Base-by-base conservation (phyloP, 2,797 vertebrate species). In the Monodelphis domestica region DNA sequence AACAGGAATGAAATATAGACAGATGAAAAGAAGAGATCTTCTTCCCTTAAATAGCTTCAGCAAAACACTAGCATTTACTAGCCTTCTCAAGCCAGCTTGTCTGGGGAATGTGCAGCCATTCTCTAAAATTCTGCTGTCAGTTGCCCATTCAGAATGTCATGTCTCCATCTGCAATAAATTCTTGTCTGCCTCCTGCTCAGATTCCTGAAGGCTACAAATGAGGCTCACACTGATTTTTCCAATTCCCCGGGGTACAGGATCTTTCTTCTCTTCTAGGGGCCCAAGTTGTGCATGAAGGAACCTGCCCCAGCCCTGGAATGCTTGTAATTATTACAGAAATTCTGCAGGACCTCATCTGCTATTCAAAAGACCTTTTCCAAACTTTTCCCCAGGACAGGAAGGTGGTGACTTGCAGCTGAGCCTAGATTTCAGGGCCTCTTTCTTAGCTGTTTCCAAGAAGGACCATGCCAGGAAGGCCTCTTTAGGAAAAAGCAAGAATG, bases 131-230 rank as follows among this genome's bases (percentile, higher is more conserved):
- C 95, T 91, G 95, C 87, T 96, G 97, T 93, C 92, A 96, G 95
- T 96, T 91, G 91, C 95, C 95, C 95, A 95, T 95, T 97, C 95
- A 95, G 97, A 97, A 97, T 97, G 96, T 96, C 97, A 96, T 93
- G 94, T 97, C 94, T 96, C 94, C 95, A 95, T 96, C 96, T 97
- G 96, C 97, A 95, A 95, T 93, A 97, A 97, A 96, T 95, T n/a
- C n/a, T n/a, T n/a, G 95, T 96, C 89, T 94, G 94, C 96, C 94
- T 96, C 96, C 96, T 97, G 96, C 94, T 97, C 93, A 89, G 78
- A 96, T 96, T 97, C 94, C 94, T 93, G 87, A 95, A 95, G 87
- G 89, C 5, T 92, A 95, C 95, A 95, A 97, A 97, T 97, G 91
- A 92, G 91, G 63, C 12, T 89, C 89, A 96, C 93, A 94, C 87